These are phyloP conservation scores for Calycopis cecrops DNA, from an alignment of 1,140 invertebrate species.

Conservation along the genomic window DNA sequence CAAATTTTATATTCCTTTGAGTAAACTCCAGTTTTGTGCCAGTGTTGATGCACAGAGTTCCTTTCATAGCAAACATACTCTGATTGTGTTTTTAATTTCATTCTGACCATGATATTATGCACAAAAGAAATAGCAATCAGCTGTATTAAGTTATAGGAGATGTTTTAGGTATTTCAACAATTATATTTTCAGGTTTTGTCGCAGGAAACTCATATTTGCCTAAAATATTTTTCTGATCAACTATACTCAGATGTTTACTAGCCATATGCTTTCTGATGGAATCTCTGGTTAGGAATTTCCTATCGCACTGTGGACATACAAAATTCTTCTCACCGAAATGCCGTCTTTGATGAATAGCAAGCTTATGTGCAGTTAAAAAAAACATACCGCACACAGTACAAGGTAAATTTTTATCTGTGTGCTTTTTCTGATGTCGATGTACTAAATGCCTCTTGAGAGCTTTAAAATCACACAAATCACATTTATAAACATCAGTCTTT, in stretches of 20 bases:
- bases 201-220: neutral
- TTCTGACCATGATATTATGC: too few relatives aligned
- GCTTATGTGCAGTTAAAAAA: slow-evolving; percentile 30
- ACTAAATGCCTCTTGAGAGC: slow-evolving; percentile 24
- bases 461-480: slow-evolving; percentile 46
- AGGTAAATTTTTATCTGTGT: slow-evolving; percentile 38
- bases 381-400: slow-evolving; percentile 52
- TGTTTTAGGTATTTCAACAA: slow-evolving; percentile 2
- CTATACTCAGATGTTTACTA: slow-evolving; percentile 17
- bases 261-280: slow-evolving; percentile 25
- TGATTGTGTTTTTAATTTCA: too few relatives aligned
- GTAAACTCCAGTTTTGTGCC: too few relatives aligned
- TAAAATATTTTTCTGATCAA: neutral
- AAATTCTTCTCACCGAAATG: slow-evolving; percentile 42
- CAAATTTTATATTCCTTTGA: too few relatives aligned
- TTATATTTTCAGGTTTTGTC: neutral
- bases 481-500: slow-evolving; percentile 36
- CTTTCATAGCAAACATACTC: too few relatives aligned
- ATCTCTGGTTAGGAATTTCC: slow-evolving; percentile 23
- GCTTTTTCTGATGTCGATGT: slow-evolving; percentile 38
- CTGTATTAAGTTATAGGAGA: neutral
- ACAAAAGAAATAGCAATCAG: neutral
- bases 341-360: slow-evolving; percentile 35
- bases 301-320: slow-evolving; percentile 21
- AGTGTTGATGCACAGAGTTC: too few relatives aligned